Evolutionary conservation across 1,140 invertebrate species (phyloP).

Genomic region (Acromyrmex charruanus): DNA sequence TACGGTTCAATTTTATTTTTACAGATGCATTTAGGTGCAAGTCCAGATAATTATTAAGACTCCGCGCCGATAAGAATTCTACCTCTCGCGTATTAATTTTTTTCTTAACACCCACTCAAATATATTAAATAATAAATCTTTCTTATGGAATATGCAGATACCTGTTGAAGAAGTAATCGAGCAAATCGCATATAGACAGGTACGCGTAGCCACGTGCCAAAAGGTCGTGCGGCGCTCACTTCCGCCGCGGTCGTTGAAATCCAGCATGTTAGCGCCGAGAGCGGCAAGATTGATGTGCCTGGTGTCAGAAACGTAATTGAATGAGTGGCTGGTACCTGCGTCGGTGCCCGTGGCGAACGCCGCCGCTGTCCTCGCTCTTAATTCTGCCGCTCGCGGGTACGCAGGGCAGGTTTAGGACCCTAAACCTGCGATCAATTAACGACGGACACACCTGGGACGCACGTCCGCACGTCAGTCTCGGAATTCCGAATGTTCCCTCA

Average conservation of each 20-base stretch:
- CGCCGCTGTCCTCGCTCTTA: conserved; percentile 82
- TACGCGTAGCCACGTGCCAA: conserved; percentile 65
- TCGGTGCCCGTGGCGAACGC: conserved; percentile 78
- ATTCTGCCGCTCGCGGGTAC: conserved; percentile 79
- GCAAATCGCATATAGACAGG: not conserved
- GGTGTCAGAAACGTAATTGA: conserved; percentile 85
- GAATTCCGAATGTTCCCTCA: conserved; percentile 65
- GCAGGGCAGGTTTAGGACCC: conserved; percentile 59
- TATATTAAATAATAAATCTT: not conserved
- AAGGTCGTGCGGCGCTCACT: conserved; percentile 53
- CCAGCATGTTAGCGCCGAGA: conserved; percentile 71
- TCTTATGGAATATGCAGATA: not conserved
- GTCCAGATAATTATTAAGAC: not conserved
- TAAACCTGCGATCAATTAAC: conserved; percentile 85
- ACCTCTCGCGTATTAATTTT: not conserved
- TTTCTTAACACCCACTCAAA: not conserved
- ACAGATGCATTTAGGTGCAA: not conserved
- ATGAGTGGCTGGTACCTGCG: conserved; percentile 82
- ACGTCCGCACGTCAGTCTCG: conserved; percentile 56
- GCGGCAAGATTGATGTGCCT: conserved; percentile 82
- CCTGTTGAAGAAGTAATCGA: not conserved
- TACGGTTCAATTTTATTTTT: not conserved
- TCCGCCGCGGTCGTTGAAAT: conserved; percentile 72
- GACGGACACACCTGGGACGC: conserved; percentile 81
- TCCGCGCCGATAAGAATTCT: not conserved